Base-by-base conservation (phyloP, 1,140 invertebrate species). In the Pomacea maculata region DNA sequence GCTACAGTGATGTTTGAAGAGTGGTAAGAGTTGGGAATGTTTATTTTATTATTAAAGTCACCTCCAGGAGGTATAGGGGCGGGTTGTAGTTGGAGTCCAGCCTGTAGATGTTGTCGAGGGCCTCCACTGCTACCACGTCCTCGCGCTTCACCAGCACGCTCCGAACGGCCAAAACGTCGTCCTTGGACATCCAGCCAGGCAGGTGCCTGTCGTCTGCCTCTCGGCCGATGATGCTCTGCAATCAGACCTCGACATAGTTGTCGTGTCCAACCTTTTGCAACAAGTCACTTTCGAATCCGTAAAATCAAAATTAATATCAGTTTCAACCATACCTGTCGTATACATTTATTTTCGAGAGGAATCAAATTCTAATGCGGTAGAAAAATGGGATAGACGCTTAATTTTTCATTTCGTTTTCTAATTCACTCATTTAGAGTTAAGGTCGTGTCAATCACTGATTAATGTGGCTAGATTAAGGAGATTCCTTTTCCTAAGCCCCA, bases 11-110 rank as follows among this genome's bases (percentile, higher is more conserved):
- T 61, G 25, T 77, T 21, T 11, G n/a, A 63, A 19, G 19, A 64
- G 15, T 34, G 4, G 5, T 34, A 34, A 25, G 65, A n/a, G 0
- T 14, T 15, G 29, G n/a, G 25, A 64, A 8, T 61, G 25, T 9
- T 76, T 64, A 11, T 45, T 9, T 25, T 55, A 10, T 34, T 11
- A 9, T 55, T 3, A 45, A 57, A 55, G 72, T 57, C 34, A 85
- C 84, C 78, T 79, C 80, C 25, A 83, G 83, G 12, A 80, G 63
- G 65, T 85, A 85, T 29, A 85, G 67, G n/a, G 84, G 80, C 1
- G 84, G 82, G 25, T 82, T 52, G 57, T 71, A 75, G 76, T 85
- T 85, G 54, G 82, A 83, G 79, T 85, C 84, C 55, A 85, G 79
- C 19, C 84, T 73, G 80, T 85, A 85, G 55, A 80, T 75, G 54